Conservation (phyloP, 1,140 invertebrate species). For the Drosophila sturtevanti region DNA sequence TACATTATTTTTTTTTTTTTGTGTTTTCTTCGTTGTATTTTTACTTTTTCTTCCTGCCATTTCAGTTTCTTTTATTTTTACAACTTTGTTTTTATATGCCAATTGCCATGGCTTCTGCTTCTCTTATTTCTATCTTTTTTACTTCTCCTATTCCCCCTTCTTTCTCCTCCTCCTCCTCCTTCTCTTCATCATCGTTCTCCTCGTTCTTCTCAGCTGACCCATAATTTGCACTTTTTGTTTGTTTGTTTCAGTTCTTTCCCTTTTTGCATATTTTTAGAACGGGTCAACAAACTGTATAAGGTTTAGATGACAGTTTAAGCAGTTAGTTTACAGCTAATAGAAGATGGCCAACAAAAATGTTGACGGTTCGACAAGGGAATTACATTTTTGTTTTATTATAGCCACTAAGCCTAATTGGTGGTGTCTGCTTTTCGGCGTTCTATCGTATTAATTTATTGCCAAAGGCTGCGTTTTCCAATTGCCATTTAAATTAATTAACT, state of each 20-base stretch:
- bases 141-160: background rate
- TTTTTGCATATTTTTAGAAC: conserved; percentile 12
- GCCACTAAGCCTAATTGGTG: conserved; percentile 24
- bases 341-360: background rate
- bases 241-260: conserved; percentile 23
- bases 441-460: conserved; percentile 40
- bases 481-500: conserved; percentile 36
- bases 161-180: background rate
- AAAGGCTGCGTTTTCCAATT: conserved; percentile 24
- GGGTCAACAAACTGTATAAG: conserved; percentile 57
- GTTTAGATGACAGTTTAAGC: conserved; percentile 25
- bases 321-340: conserved; percentile 37
- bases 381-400: conserved; percentile 28
- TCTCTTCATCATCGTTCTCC: background rate
- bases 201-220: conserved; percentile 32
- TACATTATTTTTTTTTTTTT: conserved; percentile 52
- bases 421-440: conserved; percentile 1
- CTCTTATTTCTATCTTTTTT: conserved; percentile 52
- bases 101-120: conserved; percentile 7
- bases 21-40: conserved; percentile 18
- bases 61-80: conserved; percentile 55
- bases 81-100: conserved; percentile 65
- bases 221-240: conserved; percentile 61
- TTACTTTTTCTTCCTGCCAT: conserved; percentile 6
- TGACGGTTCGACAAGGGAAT: background rate